Percentiles rank a stretch among this genome's conserved stretches.
Conservation (phyloP, 2,113 vertebrate genomes). For the Marmota monax region DNA sequence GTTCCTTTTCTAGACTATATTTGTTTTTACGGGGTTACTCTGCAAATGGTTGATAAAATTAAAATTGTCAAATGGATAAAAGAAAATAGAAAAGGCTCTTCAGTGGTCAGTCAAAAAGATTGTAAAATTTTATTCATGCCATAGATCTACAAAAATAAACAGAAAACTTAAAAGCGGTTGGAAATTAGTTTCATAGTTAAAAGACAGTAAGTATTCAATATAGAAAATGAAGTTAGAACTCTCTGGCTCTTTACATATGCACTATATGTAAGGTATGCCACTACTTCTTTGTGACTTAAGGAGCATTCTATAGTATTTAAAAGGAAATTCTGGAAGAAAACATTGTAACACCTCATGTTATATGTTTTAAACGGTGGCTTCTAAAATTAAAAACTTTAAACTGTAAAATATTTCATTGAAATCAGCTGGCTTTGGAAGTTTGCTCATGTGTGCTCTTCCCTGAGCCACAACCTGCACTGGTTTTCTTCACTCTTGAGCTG, state of each 20-base stretch:
- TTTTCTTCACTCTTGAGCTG: no score
- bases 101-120: constrained; percentile 84
- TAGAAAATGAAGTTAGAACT: constrained; percentile 35
- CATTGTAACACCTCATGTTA: constrained; percentile 19
- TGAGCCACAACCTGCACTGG: no score
- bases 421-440: constrained; percentile 33
- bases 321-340: constrained; percentile 45
- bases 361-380: constrained; percentile 14
- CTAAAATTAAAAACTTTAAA: constrained; percentile 58
- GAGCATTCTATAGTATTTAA: neutral
- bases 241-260: neutral
- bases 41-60: constrained; percentile 59
- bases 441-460: neutral
- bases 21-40: constrained; percentile 57
- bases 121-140: constrained; percentile 18
- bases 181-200: constrained; percentile 24
- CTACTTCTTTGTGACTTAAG: neutral
- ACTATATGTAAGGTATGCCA: neutral
- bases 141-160: constrained; percentile 1
- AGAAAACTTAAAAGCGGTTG: neutral
- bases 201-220: constrained; percentile 47
- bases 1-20: constrained; percentile 67
- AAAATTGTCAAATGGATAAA: constrained; percentile 78
- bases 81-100: constrained; percentile 87
- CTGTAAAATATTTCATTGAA: constrained; percentile 47